phyloP scores from a whole-genome alignment of 2,888 invertebrate species.

The Nebria brevicollis region DNA sequence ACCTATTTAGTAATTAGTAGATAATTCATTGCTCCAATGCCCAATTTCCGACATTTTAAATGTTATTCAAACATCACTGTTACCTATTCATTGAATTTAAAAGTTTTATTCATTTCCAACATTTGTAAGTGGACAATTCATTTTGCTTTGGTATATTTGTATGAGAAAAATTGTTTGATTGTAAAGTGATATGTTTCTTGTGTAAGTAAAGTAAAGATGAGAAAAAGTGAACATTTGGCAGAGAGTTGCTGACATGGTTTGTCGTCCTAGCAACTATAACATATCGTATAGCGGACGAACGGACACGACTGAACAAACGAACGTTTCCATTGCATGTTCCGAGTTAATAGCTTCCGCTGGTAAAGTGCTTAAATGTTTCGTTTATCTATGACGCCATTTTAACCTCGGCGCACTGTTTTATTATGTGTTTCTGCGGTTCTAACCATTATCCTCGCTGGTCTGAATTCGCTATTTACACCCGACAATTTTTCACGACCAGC shows the following conservation, averaged over 20 bases:
- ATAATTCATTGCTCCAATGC: too few relatives aligned
- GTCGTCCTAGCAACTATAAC: conserved; percentile 12
- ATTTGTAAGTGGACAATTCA: too few relatives aligned
- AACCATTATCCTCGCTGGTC: conserved; percentile 43
- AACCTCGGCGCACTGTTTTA: conserved; percentile 46
- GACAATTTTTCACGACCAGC: conserved; percentile 22
- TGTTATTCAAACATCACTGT: too few relatives aligned
- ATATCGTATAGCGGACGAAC: conserved; percentile 18
- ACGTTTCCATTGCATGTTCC: conserved; percentile 52
- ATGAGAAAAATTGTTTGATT: neutral
- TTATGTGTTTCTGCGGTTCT: conserved; percentile 47
- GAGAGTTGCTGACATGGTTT: conserved; percentile 32
- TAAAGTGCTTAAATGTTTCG: conserved; percentile 53
- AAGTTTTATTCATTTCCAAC: too few relatives aligned
- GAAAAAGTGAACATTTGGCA: conserved; percentile 31
- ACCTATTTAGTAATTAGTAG: too few relatives aligned
- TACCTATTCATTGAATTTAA: too few relatives aligned
- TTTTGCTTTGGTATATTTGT: neutral
- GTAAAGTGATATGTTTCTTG: neutral
- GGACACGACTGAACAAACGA: conserved; percentile 27
- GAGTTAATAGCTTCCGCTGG: conserved; percentile 54
- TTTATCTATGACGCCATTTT: conserved; percentile 51
- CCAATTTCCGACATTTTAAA: too few relatives aligned
- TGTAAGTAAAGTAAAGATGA: neutral
- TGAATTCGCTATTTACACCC: conserved; percentile 44